Conservation (phyloP, 2,797 vertebrate genomes). For the Sternarchorhynchus goeldii region DNA sequence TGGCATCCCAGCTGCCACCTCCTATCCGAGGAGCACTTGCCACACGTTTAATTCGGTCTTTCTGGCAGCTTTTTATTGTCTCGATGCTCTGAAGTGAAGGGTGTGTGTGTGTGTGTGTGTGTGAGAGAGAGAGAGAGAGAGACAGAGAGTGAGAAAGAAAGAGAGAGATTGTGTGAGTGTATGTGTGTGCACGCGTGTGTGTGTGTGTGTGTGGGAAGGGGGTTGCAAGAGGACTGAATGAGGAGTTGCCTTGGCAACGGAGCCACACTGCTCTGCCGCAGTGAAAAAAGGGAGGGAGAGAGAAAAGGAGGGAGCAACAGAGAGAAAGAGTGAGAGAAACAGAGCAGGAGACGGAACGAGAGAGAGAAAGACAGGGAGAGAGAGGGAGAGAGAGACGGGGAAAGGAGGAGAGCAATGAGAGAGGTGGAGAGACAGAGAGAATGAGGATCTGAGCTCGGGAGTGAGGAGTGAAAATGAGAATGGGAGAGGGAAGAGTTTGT, state of each 20-base stretch:
- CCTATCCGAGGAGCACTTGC: constrained; percentile 42
- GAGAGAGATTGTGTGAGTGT: constrained; percentile 36
- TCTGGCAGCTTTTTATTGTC: constrained; percentile 66
- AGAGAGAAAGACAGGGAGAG: constrained; percentile 20
- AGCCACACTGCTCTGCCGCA: constrained; percentile 81
- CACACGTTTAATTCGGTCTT: constrained; percentile 61
- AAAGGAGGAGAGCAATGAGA: constrained; percentile 11
- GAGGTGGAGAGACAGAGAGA: constrained; percentile 8
- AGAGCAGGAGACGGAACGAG: neutral
- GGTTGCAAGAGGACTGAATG: constrained; percentile 67
- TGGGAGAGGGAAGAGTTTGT: constrained; percentile 28
- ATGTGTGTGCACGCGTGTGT: constrained; percentile 32
- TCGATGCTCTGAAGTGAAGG: constrained; percentile 56
- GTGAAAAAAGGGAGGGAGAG: constrained; percentile 67
- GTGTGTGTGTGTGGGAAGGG: constrained; percentile 54
- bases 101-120: constrained; percentile 43
- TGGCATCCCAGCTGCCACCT: constrained; percentile 40
- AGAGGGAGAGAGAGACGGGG: constrained; percentile 15
- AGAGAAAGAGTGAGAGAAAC: constrained; percentile 6
- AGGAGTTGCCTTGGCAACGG: constrained; percentile 86
- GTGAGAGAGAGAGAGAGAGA: constrained; percentile 47
- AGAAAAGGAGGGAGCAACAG: constrained; percentile 43
- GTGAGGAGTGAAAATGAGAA: constrained; percentile 49
- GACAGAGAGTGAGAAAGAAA: constrained; percentile 38
- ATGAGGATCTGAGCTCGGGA: constrained; percentile 27